A percentile compares a stretch with the other conserved stretches of the same genome.
These are phyloP conservation scores for Plectropomus leopardus DNA, from an alignment of 2,113 vertebrate species.

Conservation along the genomic window DNA sequence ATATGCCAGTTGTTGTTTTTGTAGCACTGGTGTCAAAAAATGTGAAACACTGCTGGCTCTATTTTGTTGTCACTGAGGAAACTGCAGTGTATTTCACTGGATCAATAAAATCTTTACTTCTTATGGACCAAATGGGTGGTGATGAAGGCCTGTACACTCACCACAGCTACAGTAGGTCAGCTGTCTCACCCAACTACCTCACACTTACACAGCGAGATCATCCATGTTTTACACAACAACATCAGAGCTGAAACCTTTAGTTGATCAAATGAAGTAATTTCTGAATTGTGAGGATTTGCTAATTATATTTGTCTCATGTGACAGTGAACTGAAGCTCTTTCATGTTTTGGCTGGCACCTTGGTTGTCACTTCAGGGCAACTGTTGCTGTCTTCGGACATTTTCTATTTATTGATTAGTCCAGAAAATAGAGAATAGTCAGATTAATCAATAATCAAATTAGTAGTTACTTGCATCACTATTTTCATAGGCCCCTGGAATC, in stretches of 20 bases:
- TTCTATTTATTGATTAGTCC: too few relatives aligned
- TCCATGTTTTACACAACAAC: not conserved
- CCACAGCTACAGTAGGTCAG: not conserved
- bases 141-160: not conserved
- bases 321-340: not conserved
- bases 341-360: not conserved
- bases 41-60: not conserved
- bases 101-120: not conserved
- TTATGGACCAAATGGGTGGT: not conserved
- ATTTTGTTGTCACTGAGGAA: not conserved
- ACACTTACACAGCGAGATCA: not conserved
- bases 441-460: too few relatives aligned
- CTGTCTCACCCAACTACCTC: not conserved
- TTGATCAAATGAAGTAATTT: not conserved
- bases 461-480: too few relatives aligned
- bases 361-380: not conserved
- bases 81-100: not conserved
- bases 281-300: not conserved
- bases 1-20: constrained; percentile 3
- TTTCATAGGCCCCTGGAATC: too few relatives aligned
- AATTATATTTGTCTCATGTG: not conserved
- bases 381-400: not conserved
- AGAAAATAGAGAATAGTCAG: too few relatives aligned
- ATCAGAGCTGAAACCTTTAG: not conserved
- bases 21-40: not conserved